A percentile compares a stretch with the other conserved stretches of the same genome.
phyloP scores from a whole-genome alignment of 2,113 vertebrate species.

The Eudorcas thomsonii region DNA sequence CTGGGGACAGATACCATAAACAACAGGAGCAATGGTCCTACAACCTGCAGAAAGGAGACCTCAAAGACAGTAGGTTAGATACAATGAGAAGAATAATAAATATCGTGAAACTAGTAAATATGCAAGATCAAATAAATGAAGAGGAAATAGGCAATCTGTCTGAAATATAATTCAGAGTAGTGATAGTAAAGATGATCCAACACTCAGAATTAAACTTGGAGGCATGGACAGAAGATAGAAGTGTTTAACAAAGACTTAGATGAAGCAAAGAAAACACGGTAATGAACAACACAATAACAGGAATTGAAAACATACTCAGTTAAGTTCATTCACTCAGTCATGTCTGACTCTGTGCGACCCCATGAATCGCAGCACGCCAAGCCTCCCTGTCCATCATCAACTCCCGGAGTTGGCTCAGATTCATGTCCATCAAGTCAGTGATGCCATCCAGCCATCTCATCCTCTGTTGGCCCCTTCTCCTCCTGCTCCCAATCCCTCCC shows the following conservation, averaged over 20 bases:
- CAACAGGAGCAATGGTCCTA: not conserved
- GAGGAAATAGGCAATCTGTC: not conserved
- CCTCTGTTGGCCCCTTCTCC: too few species aligned
- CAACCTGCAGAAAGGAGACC: not conserved
- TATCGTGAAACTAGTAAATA: not conserved
- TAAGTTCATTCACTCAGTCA: too few species aligned
- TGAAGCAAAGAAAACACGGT: not conserved
- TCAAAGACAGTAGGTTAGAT: not conserved
- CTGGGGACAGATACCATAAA: not conserved
- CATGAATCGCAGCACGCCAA: too few species aligned
- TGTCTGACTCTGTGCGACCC: too few species aligned
- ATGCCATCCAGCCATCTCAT: too few species aligned
- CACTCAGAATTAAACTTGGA: not conserved
- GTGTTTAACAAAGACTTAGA: not conserved
- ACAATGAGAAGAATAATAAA: not conserved
- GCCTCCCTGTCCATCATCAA: too few species aligned
- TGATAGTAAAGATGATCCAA: not conserved
- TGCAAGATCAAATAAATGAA: not conserved
- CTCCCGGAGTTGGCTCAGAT: too few species aligned
- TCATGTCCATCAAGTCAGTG: too few species aligned
- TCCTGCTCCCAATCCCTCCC: too few species aligned
- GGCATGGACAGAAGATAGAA: not conserved
- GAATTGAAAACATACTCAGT: not conserved
- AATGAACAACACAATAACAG: not conserved
- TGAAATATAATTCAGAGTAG: not conserved